Percentiles rank a stretch among this genome's conserved stretches.
Conservation (phyloP, 2,888 invertebrate species). For the Pachycephus smyrnensis region DNA sequence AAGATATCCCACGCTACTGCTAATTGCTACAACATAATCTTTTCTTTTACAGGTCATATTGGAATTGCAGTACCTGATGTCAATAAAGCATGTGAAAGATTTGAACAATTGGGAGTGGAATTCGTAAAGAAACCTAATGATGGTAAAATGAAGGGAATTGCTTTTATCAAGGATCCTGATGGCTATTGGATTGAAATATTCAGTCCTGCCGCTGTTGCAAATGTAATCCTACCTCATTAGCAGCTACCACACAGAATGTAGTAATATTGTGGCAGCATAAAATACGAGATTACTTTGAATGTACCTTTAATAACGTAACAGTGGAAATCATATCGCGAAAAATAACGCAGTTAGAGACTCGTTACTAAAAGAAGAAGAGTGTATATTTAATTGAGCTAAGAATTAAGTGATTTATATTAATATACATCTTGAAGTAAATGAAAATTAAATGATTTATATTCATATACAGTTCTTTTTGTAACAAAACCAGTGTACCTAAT, state of each 20-base stretch:
- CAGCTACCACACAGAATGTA: neutral
- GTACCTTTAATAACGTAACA: conserved; percentile 4
- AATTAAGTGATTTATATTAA: neutral
- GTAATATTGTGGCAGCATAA: neutral
- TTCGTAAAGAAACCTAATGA: conserved; percentile 92
- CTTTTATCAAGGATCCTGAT: conserved; percentile 95
- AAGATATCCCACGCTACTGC: neutral
- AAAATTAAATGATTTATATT: conserved; percentile 28
- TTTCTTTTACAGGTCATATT: conserved; percentile 79
- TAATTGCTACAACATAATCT: conserved; percentile 6
- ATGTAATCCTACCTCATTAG: conserved; percentile 35
- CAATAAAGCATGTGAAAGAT: conserved; percentile 86
- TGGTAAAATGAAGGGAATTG: conserved; percentile 93
- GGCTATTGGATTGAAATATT: conserved; percentile 97
- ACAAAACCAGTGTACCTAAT: conserved; percentile 35
- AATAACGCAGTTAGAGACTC: neutral
- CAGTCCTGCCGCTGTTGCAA: conserved; percentile 63
- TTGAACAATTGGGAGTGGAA: conserved; percentile 86
- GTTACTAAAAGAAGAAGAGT: neutral
- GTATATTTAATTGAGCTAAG: neutral
- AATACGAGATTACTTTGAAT: neutral
- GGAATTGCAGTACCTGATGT: conserved; percentile 92
- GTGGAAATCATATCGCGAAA: neutral
- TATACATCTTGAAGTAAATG: neutral
- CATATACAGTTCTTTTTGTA: conserved; percentile 37